A percentile compares a stretch with the other conserved stretches of the same genome.
Evolutionary conservation across 2,888 invertebrate genomes (phyloP).

Genomic region (Netelia fuscicornis): DNA sequence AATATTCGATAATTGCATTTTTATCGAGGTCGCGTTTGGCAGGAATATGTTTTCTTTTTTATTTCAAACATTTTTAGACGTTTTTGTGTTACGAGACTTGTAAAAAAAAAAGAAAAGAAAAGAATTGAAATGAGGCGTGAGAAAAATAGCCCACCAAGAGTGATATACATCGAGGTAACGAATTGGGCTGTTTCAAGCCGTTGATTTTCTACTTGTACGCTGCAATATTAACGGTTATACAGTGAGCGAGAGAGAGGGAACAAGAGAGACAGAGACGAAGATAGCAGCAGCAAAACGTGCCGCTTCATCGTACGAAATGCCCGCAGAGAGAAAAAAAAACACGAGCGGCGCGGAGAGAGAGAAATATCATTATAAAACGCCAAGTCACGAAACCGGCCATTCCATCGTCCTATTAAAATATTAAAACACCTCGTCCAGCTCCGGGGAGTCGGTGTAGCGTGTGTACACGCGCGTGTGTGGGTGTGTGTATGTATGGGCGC

Average conservation of each 20-base stretch:
- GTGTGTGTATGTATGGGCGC: slow-evolving; percentile 52
- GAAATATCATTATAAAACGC: slow-evolving; percentile 84
- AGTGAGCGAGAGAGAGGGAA: background rate
- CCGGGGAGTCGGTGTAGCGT: slow-evolving; percentile 75
- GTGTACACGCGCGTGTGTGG: background rate
- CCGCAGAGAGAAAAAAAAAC: slow-evolving; percentile 64
- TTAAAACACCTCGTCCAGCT: slow-evolving; percentile 84
- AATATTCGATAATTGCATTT: no score
- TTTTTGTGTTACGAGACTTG: slow-evolving; percentile 8
- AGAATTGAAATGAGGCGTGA: slow-evolving; percentile 70
- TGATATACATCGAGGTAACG: slow-evolving; percentile 57
- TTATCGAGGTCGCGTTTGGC: no score
- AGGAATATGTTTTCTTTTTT: no score
- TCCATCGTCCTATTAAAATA: slow-evolving; percentile 84
- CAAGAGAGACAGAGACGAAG: background rate
- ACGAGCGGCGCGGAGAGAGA: slow-evolving; percentile 68
- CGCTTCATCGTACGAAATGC: slow-evolving; percentile 79
- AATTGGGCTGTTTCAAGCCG: slow-evolving; percentile 79
- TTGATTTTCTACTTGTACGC: slow-evolving; percentile 77
- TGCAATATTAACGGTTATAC: background rate
- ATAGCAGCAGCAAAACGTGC: slow-evolving; percentile 65
- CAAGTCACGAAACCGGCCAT: slow-evolving; percentile 84
- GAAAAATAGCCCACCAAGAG: slow-evolving; percentile 62
- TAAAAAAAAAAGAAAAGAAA: slow-evolving; percentile 69
- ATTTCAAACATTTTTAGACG: no score